Percentiles rank a stretch among this genome's conserved stretches.
Evolutionary conservation across 1,140 invertebrate genomes (phyloP).

Genomic region (Venustaconcha ellipsiformis): DNA sequence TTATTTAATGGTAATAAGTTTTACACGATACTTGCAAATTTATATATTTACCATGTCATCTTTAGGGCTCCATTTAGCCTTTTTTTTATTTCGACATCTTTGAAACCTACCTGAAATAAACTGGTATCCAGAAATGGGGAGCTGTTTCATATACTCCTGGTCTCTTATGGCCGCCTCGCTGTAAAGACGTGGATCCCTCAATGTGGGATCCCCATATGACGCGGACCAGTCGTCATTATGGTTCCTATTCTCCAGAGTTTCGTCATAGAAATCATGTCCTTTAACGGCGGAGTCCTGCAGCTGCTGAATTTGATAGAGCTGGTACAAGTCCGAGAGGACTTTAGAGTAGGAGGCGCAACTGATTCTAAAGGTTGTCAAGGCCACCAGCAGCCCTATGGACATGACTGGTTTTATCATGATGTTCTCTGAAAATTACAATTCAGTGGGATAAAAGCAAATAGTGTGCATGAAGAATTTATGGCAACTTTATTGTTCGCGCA

Average conservation of each 20-base stretch:
- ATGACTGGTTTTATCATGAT: too few relatives aligned
- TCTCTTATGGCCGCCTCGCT: conserved; percentile 28
- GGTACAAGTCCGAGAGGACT: conserved; percentile 15
- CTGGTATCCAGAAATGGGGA: conserved; percentile 32
- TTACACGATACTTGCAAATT: too few relatives aligned
- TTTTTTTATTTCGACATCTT: background rate
- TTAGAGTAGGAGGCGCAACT: conserved; percentile 9
- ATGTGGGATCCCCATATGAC: conserved; percentile 11
- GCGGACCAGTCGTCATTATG: conserved; percentile 14
- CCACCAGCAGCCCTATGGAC: too few relatives aligned
- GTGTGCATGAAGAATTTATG: too few relatives aligned
- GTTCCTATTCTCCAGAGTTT: conserved; percentile 4
- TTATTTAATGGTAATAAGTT: too few relatives aligned
- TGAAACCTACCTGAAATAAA: conserved; percentile 27
- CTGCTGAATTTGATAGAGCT: conserved; percentile 24
- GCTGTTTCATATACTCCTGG: conserved; percentile 33
- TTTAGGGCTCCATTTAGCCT: too few relatives aligned
- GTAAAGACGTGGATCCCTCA: conserved; percentile 30
- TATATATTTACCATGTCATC: too few relatives aligned
- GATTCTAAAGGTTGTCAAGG: background rate
- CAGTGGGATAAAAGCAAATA: too few relatives aligned
- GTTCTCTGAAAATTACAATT: too few relatives aligned
- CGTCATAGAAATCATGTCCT: background rate
- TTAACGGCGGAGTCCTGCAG: conserved; percentile 2
- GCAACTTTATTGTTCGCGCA: too few relatives aligned